Base-by-base conservation (phyloP, 2,113 vertebrate species). In the Nematolebias whitei region DNA sequence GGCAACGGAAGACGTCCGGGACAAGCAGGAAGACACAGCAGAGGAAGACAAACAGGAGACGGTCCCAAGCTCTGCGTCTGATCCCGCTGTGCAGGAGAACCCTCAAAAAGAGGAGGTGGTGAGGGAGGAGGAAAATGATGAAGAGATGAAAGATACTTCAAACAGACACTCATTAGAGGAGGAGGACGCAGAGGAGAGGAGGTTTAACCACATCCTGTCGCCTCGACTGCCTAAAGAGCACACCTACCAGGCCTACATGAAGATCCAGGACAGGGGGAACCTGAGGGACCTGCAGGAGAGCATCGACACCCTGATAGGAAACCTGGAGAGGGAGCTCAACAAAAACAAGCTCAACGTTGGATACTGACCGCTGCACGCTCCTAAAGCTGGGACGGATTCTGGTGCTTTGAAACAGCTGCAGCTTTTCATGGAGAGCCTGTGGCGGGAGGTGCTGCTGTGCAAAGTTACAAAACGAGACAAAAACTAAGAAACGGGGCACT, bases 251-350 rank as follows among this genome's bases (percentile, higher is more conserved):
- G 93, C 94, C 1, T 96, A 93, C 76, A 90, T 98, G 92, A 92
- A 95, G 56, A 90, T 97, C 91, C 94, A 95, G 80, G 94, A 94
- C 86, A 91, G 90, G 58, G 95, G 94, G 23, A 95, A 98, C 92
- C 95, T 99, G 86, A 94, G 90, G 79, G 96, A 99, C 87, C 93
- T 99, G 74, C 98, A 99, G 89, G 97, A 98, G 90, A 99, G 97
- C 79, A 99, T 99, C 8, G 97, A 99, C 85, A 95, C 93, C 5
- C 88, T 99, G 68, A 96, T 99, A 80, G 96, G 98, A 85, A 99
- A 98, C 91, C 90, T 99, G 85, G 98, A 99, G 87, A 84, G 92
- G 79, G 98, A 99, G 83, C 96, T 99, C 65, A 99, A 95, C 90
- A 99, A 98, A 88, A 99, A 95, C 87, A 98, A 96, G 77, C 87